Percentiles rank a stretch among this genome's conserved stretches.
These are phyloP conservation scores for Halcyon chelicuti DNA, from an alignment of 2,797 vertebrate genomes.

Conservation along the genomic window DNA sequence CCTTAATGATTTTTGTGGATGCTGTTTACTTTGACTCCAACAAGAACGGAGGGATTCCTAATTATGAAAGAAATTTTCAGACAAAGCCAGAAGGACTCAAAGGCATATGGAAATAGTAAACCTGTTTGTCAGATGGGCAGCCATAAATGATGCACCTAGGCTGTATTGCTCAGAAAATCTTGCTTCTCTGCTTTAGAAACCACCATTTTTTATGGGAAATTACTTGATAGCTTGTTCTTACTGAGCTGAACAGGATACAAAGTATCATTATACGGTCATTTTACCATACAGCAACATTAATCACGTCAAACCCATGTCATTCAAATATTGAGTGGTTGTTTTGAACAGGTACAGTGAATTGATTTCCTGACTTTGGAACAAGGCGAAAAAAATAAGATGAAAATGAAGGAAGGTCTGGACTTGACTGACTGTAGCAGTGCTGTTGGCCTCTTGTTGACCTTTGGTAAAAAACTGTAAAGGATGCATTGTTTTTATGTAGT, in stretches of 20 bases:
- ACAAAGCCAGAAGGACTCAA: neutral
- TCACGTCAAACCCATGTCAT: neutral
- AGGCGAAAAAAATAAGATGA: neutral
- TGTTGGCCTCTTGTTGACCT: neutral
- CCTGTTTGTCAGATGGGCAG: neutral
- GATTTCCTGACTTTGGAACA: neutral
- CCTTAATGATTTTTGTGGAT: neutral
- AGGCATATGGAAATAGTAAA: neutral
- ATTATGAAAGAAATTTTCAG: neutral
- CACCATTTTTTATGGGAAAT: neutral
- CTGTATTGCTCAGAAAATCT: neutral
- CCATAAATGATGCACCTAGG: neutral
- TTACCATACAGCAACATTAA: neutral
- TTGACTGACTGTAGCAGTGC: neutral
- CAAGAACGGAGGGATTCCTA: neutral
- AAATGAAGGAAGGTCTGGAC: neutral
- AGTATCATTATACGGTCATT: neutral
- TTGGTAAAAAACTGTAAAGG: neutral
- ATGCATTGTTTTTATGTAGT: neutral
- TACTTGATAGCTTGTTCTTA: neutral
- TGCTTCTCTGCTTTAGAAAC: neutral
- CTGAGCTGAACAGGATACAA: neutral
- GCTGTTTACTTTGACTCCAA: neutral
- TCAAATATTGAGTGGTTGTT: neutral
- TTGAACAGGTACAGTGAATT: neutral